Percentiles rank a stretch among this genome's conserved stretches.
Conservation (phyloP, 2,888 invertebrate genomes). For the Cylindroiulus punctatus region DNA sequence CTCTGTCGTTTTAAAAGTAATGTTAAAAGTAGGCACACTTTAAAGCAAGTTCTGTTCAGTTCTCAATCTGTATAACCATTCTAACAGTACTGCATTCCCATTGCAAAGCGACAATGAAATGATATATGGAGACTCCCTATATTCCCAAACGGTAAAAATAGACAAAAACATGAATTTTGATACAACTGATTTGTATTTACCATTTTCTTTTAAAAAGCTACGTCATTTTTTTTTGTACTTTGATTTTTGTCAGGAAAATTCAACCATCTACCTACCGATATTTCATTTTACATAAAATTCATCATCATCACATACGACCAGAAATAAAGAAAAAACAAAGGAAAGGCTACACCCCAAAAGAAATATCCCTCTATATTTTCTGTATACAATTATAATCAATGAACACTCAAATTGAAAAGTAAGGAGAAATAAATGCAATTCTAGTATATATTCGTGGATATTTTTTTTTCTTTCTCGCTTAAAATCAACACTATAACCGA, state of each 20-base stretch:
- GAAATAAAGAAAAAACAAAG: conserved; percentile 39
- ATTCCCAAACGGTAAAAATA: conserved; percentile 14
- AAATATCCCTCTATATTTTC: conserved; percentile 47
- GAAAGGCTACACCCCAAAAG: conserved; percentile 47
- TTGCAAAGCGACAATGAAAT: background rate
- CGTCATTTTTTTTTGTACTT: conserved; percentile 45
- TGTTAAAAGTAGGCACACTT: too few species aligned
- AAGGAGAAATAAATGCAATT: conserved; percentile 45
- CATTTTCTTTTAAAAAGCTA: conserved; percentile 45
- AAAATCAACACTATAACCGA: conserved; percentile 43
- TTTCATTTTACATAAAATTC: conserved; percentile 42
- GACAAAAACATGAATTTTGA: conserved; percentile 43
- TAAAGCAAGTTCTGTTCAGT: background rate
- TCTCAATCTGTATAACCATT: background rate
- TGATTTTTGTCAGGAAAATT: conserved; percentile 47
- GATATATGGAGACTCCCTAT: background rate
- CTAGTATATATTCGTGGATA: conserved; percentile 47
- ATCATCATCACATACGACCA: conserved; percentile 42
- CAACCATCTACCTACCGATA: conserved; percentile 40
- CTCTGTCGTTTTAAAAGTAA: too few species aligned
- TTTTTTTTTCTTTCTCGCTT: conserved; percentile 46
- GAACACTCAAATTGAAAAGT: conserved; percentile 42
- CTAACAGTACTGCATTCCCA: background rate
- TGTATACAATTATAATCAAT: conserved; percentile 47
- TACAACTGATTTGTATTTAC: conserved; percentile 46